Evolutionary conservation across 1,140 invertebrate genomes (phyloP), one percentile per base, ranked within the genome.

Genomic region (Orussus abietinus): DNA sequence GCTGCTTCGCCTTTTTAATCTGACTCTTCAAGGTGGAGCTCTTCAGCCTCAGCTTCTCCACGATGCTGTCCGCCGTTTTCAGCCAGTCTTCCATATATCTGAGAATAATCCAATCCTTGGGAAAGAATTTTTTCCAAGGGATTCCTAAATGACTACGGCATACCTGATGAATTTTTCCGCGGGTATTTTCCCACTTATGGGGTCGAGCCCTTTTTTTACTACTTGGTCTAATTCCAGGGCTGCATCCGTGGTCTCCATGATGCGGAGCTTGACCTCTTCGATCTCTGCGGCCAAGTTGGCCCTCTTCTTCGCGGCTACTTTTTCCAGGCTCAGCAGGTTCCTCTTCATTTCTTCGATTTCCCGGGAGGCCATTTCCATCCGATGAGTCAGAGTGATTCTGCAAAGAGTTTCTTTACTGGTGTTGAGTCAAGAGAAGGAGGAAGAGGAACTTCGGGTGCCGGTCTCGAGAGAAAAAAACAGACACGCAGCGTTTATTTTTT

Each of bases 91-190:
- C 72, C 59, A 79, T 66, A 42, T 60, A 71, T 36, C 68, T 74
- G 30, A 25, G 41, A 42, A 25, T 10, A 20, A 9, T 42, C 12
- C 9, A 45, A 14, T 13, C 45, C 17, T 20, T 14, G 4, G 11
- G 21, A 36, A 19, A 42, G 9, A 31, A 15, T 28, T 29, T 30
- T 18, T 18, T 32, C 22, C 26, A 35, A 38, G 29, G 18, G 42
- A 32, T 25, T 45, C 19, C 18, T 0, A n/a, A n/a, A n/a, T n/a
- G n/a, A n/a, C n/a, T n/a, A n/a, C n/a, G 28, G 25, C 32, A 42
- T 61, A 78, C 51, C 70, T 66, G 11, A 76, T 62, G 66, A 78
- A 75, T 29, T 71, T 69, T 47, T 79, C 74, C 2, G 72, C 74
- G 1, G 75, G 69, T 32, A 79, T 75, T 42, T 73, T 65, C 9